These are phyloP conservation scores for Pangasius macronema DNA, from an alignment of 2,797 vertebrate species.

Conservation along the genomic window DNA sequence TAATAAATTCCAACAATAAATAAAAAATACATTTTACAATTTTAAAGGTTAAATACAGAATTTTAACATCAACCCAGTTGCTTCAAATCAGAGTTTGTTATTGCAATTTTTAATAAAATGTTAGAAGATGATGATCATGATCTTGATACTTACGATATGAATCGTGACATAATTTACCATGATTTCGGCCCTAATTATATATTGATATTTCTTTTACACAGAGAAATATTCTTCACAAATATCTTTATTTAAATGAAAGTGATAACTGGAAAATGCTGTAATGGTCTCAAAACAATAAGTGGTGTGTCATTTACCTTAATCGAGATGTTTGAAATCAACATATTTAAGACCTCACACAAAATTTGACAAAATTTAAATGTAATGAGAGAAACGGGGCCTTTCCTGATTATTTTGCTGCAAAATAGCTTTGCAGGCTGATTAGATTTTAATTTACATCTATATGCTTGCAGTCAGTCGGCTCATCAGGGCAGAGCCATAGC, in stretches of 20 bases:
- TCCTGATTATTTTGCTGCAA: conserved; percentile 3
- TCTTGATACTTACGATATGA: background rate
- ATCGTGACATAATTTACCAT: background rate
- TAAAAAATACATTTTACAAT: background rate
- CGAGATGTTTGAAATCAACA: background rate
- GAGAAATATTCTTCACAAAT: background rate
- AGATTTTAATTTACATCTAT: conserved; percentile 12
- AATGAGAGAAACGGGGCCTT: background rate
- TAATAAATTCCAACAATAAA: background rate
- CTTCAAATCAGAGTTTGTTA: background rate
- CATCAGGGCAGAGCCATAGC: conserved; percentile 6
- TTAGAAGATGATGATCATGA: background rate
- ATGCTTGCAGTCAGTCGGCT: conserved; percentile 4
- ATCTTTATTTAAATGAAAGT: background rate
- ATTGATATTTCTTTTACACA: background rate
- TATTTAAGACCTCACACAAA: background rate
- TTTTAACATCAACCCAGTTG: background rate
- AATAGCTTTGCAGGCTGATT: conserved; percentile 17
- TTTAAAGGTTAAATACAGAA: background rate
- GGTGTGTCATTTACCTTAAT: background rate
- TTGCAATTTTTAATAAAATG: background rate
- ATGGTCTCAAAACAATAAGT: background rate
- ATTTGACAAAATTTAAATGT: background rate
- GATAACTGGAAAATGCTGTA: background rate
- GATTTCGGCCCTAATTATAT: background rate